These are phyloP conservation scores for Monopterus albus DNA, from an alignment of 2,113 vertebrate species.

Conservation along the genomic window DNA sequence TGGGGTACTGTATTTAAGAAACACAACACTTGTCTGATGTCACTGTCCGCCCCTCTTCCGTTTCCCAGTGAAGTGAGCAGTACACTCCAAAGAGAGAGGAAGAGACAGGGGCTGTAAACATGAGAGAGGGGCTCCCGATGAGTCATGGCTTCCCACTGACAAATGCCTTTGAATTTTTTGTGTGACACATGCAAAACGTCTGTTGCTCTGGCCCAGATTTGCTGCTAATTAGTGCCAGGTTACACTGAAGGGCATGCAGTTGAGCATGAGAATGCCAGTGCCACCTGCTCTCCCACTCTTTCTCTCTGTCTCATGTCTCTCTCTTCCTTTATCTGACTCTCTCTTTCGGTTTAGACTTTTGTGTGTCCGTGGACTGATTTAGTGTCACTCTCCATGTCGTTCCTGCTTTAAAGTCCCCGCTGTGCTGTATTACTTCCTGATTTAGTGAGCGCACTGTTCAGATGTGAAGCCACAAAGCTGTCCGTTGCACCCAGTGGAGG, in stretches of 20 bases:
- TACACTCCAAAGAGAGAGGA: constrained; percentile 20
- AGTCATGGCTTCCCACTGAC: constrained; percentile 58
- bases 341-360: constrained; percentile 10
- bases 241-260: constrained; percentile 53
- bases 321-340: constrained; percentile 8
- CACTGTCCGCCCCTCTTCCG: constrained; percentile 21
- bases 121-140: constrained; percentile 33
- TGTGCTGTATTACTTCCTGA: neutral
- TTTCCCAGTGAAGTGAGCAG: constrained; percentile 34
- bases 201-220: constrained; percentile 78
- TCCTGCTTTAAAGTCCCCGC: neutral
- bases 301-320: neutral
- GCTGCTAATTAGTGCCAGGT: constrained; percentile 73
- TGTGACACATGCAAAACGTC: constrained; percentile 69
- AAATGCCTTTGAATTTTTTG: constrained; percentile 73
- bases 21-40: constrained; percentile 48
- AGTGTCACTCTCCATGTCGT: neutral
- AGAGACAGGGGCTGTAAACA: neutral
- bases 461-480: constrained; percentile 14
- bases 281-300: constrained; percentile 68
- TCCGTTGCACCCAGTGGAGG: neutral
- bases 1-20: constrained; percentile 47
- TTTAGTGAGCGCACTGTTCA: neutral
- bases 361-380: constrained; percentile 32
- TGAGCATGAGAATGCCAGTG: constrained; percentile 50